These are phyloP conservation scores for Atrina japonica DNA, from an alignment of 2,888 invertebrate genomes.

Conservation along the genomic window DNA sequence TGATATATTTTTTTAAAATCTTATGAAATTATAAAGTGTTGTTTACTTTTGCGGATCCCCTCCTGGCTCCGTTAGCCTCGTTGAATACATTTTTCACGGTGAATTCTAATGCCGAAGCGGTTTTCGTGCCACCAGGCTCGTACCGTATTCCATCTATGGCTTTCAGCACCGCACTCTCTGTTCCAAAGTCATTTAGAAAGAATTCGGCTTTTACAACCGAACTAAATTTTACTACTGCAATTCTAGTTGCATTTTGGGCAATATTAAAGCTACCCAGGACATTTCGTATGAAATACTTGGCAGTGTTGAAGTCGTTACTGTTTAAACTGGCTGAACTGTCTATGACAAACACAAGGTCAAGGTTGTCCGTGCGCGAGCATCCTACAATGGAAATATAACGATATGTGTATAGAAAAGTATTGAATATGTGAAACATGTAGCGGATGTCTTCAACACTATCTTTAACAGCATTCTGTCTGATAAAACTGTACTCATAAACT, in stretches of 20 bases:
- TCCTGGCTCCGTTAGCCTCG: slow-evolving; percentile 44
- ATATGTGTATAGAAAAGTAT: not conserved
- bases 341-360: slow-evolving; percentile 79
- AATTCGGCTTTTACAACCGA: slow-evolving; percentile 76
- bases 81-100: slow-evolving; percentile 50
- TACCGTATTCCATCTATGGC: slow-evolving; percentile 49
- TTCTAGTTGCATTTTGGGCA: slow-evolving; percentile 71
- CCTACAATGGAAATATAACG: slow-evolving; percentile 43
- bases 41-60: slow-evolving; percentile 50
- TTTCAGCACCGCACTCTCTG: slow-evolving; percentile 34
- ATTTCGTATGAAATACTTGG: slow-evolving; percentile 74
- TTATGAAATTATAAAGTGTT: not conserved
- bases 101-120: slow-evolving; percentile 56
- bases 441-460: no score
- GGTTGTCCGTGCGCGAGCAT: slow-evolving; percentile 54
- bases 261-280: slow-evolving; percentile 77
- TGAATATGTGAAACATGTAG: no score
- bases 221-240: slow-evolving; percentile 79
- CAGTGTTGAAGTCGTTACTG: slow-evolving; percentile 67
- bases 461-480: no score
- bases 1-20: not conserved
- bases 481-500: no score
- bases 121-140: slow-evolving; percentile 57
- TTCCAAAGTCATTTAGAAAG: slow-evolving; percentile 57
- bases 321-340: slow-evolving; percentile 80